Evolutionary conservation across 2,113 vertebrate genomes (phyloP), one percentile per base, ranked within the genome.

Genomic region (Dryoscopus gambensis): DNA sequence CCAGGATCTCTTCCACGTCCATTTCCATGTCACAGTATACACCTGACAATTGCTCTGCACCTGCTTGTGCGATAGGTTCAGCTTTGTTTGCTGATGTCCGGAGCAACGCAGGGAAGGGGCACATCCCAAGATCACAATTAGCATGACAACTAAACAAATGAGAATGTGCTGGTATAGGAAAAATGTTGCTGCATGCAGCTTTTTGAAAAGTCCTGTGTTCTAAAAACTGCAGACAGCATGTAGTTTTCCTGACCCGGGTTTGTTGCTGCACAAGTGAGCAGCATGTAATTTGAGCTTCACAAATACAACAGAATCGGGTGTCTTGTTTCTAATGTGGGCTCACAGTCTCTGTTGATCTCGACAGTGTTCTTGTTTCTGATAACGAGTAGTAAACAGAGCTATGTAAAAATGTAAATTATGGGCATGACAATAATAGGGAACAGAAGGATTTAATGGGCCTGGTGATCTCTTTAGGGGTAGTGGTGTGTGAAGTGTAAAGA

Each of bases 121-220:
- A 24, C 16, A 25, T 79, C 81, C 87, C 65, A 84, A 92, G 91
- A 80, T 75, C 30, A 19, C 52, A 15, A 25, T 95, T 93, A 75
- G 65, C 40, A 1, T 64, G 56, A 53, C 70, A 69, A 3, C 53
- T 90, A 49, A 90, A 86, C 50, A 44, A 37, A 12, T 0, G 7
- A 65, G 87, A 95, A 95, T 95, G 89, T 93, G 94, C 96, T 96
- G 84, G 69, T 79, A 53, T 76, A 78, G 93, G 69, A 84, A 91
- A 94, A 95, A 92, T 93, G 77, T 87, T 96, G 93, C 94, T 94
- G 93, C 25, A 15, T 42, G 62, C 57, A 46, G 94, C 89, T 91
- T 97, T 96, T 81, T 42, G 31, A 56, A 94, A 87, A 75, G 65
- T 78, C 93, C 87, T 91, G 77, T 91, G 74, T 95, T 91, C 69